Evolutionary conservation across 2,113 vertebrate genomes (phyloP).

Genomic region (Todiramphus chloris): DNA sequence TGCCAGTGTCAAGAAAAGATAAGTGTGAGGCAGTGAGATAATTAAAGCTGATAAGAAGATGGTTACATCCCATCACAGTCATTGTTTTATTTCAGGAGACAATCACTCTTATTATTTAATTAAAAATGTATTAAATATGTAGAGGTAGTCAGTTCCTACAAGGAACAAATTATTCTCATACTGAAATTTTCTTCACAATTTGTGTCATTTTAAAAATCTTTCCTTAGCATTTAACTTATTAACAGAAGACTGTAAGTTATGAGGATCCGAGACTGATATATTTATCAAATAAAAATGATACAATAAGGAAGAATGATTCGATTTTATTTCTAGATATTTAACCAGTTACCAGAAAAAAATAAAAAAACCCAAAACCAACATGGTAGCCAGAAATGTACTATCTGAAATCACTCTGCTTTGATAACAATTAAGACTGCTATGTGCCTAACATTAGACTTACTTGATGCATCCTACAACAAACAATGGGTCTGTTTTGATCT

Average conservation of each 20-base stretch:
- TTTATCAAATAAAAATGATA: background rate
- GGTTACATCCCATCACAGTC: background rate
- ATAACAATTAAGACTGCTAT: background rate
- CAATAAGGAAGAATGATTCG: background rate
- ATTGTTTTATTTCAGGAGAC: background rate
- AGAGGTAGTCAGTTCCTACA: background rate
- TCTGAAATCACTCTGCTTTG: background rate
- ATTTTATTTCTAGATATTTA: background rate
- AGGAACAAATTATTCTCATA: background rate
- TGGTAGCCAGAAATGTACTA: background rate
- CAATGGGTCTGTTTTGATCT: background rate
- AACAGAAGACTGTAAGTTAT: background rate
- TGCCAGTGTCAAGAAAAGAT: background rate
- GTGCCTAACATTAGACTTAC: background rate
- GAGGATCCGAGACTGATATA: background rate
- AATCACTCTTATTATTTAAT: background rate
- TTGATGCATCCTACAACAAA: background rate
- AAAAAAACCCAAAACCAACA: no score
- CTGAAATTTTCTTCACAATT: background rate
- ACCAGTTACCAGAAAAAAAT: background rate
- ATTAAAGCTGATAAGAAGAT: background rate
- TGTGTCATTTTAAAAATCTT: background rate
- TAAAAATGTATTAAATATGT: background rate
- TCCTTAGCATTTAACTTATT: background rate
- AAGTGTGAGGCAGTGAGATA: background rate